A percentile compares a stretch with the other conserved stretches of the same genome.
Evolutionary conservation across 2,113 vertebrate species (phyloP).

Genomic region (Thermophis baileyi): DNA sequence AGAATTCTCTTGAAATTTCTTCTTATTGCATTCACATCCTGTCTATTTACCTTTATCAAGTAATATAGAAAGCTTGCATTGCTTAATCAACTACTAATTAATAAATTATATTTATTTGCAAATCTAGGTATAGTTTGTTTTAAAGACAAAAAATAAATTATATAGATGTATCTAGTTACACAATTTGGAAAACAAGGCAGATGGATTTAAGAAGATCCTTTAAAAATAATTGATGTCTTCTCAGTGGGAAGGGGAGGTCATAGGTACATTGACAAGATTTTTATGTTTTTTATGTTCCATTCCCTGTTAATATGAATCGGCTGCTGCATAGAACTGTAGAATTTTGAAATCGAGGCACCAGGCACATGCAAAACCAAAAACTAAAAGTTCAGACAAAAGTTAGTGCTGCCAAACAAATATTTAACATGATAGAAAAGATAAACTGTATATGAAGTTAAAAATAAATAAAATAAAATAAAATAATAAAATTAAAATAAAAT

Average conservation of each 20-base stretch:
- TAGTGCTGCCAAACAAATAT: background rate
- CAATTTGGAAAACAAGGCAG: background rate
- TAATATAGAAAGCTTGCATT: background rate
- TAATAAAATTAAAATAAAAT: no score
- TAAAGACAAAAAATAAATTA: background rate
- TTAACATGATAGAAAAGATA: background rate
- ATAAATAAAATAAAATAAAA: no score
- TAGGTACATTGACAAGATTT: background rate
- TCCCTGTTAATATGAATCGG: background rate
- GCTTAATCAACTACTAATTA: background rate
- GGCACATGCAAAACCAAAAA: no score
- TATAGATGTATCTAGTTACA: background rate
- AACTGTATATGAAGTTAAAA: no score
- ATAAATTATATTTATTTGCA: background rate
- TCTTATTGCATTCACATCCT: no score
- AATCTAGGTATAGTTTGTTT: background rate
- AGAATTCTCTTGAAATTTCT: no score
- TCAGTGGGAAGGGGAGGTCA: background rate
- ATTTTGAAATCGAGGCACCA: no score
- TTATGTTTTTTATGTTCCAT: background rate
- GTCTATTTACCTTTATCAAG: background rate
- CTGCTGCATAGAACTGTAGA: background rate
- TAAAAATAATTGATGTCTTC: background rate
- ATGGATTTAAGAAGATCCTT: background rate
- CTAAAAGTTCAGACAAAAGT: background rate